A percentile compares a stretch with the other conserved stretches of the same genome.
Evolutionary conservation across 1,140 invertebrate species (phyloP).

Genomic region (Paraescarpia echinospica): DNA sequence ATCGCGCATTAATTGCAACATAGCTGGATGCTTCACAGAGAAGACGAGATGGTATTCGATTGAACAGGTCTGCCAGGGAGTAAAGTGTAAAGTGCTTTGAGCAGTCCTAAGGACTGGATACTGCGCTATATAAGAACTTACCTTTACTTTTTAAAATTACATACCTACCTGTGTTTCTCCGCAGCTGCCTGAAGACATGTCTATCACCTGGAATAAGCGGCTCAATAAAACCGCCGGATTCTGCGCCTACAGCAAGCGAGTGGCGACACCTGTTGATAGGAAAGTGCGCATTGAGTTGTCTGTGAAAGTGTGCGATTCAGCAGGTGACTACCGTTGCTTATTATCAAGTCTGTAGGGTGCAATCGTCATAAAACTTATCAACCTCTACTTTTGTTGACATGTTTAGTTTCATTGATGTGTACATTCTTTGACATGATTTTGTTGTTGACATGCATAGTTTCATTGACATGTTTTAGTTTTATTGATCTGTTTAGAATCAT

Average conservation of each 20-base stretch:
- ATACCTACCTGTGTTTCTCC: not conserved
- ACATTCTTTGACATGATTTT: too few relatives aligned
- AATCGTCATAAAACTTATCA: not conserved
- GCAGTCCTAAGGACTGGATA: too few relatives aligned
- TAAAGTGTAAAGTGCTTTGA: too few relatives aligned
- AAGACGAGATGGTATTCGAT: too few relatives aligned
- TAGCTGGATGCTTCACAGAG: too few relatives aligned
- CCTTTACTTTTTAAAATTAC: too few relatives aligned
- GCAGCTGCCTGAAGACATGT: slow-evolving; percentile 67
- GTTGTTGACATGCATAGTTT: too few relatives aligned
- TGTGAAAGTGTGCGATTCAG: slow-evolving; percentile 62
- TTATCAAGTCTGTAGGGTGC: not conserved
- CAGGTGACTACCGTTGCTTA: slow-evolving; percentile 38
- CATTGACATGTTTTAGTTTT: too few relatives aligned
- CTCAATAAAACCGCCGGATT: slow-evolving; percentile 77
- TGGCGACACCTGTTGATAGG: slow-evolving; percentile 44
- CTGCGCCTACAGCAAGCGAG: slow-evolving; percentile 61
- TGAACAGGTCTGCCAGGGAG: too few relatives aligned
- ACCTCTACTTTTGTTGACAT: not conserved
- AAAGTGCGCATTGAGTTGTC: slow-evolving; percentile 65
- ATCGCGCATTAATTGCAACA: too few relatives aligned
- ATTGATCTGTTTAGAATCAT: too few relatives aligned
- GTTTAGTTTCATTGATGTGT: not conserved
- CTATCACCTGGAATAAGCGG: slow-evolving; percentile 74
- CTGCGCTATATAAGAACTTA: too few relatives aligned